Conservation (phyloP, 2,888 invertebrate genomes). For the Augochlorella aurata region DNA sequence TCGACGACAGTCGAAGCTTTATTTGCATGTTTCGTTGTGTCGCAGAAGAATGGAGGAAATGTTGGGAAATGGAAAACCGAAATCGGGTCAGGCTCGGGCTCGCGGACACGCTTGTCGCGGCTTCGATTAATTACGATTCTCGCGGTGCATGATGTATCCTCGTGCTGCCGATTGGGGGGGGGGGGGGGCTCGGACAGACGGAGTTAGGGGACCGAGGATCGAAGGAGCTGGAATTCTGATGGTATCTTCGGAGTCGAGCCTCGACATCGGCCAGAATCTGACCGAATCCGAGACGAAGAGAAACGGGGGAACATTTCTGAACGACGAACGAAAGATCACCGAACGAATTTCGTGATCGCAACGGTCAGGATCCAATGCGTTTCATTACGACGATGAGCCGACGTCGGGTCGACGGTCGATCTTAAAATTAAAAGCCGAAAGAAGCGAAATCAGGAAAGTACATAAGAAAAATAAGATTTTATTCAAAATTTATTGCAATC, state of each 20-base stretch:
- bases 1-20: constrained; percentile 67
- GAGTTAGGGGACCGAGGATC: neutral
- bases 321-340: neutral
- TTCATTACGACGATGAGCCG: neutral
- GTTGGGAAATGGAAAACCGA: constrained; percentile 72
- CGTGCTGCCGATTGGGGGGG: neutral
- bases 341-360: neutral
- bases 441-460: constrained; percentile 45
- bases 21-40: constrained; percentile 75
- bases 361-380: too few species aligned
- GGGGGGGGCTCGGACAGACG: constrained; percentile 5
- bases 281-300: neutral
- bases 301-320: neutral
- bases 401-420: neutral
- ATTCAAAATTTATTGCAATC: constrained; percentile 55
- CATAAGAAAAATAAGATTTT: constrained; percentile 56
- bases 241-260: constrained; percentile 73
- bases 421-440: constrained; percentile 20
- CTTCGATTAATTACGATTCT: constrained; percentile 62
- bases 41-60: constrained; percentile 63
- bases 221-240: constrained; percentile 57
- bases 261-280: constrained; percentile 70
- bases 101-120: constrained; percentile 58
- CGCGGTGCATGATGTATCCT: constrained; percentile 8
- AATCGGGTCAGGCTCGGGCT: constrained; percentile 61